Percentiles rank a stretch among this genome's conserved stretches.
phyloP scores from a whole-genome alignment of 2,888 invertebrate species.

The Zonitis immaculata region DNA sequence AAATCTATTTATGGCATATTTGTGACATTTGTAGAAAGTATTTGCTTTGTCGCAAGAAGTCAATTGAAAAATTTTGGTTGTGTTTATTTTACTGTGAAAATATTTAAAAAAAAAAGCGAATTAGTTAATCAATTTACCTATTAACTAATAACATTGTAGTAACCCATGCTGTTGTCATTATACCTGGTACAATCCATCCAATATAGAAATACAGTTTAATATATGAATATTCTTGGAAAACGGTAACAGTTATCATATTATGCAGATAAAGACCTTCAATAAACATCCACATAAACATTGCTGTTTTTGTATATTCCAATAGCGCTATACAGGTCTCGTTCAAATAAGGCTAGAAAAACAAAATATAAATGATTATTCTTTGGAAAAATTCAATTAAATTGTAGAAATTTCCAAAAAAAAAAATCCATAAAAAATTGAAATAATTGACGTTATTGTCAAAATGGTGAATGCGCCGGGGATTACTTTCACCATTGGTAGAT shows the following conservation, averaged over 20 bases:
- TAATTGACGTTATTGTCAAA: too few relatives aligned
- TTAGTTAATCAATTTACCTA: constrained; percentile 32
- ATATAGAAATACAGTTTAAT: constrained; percentile 60
- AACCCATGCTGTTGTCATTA: constrained; percentile 68
- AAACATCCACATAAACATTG: constrained; percentile 97
- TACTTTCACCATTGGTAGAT: too few relatives aligned
- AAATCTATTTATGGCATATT: too few relatives aligned
- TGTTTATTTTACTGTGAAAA: too few relatives aligned
- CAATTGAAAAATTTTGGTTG: too few relatives aligned
- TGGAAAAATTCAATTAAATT: too few relatives aligned
- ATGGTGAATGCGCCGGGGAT: too few relatives aligned
- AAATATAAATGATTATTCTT: too few relatives aligned
- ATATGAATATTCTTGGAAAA: constrained; percentile 62
- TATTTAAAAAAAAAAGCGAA: background rate
- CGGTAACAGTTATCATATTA: constrained; percentile 72
- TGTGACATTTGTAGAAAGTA: too few relatives aligned
- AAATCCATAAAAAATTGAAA: too few relatives aligned
- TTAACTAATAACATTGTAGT: constrained; percentile 49
- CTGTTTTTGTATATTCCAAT: constrained; percentile 83
- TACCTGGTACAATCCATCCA: constrained; percentile 71
- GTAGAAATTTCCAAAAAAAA: too few relatives aligned
- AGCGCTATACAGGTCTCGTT: constrained; percentile 43
- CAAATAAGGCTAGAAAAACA: constrained; percentile 28
- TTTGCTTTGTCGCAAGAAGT: too few relatives aligned
- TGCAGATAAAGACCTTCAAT: constrained; percentile 89